Conservation (phyloP, 1,140 invertebrate genomes). For the Cyrtorhinus lividipennis region DNA sequence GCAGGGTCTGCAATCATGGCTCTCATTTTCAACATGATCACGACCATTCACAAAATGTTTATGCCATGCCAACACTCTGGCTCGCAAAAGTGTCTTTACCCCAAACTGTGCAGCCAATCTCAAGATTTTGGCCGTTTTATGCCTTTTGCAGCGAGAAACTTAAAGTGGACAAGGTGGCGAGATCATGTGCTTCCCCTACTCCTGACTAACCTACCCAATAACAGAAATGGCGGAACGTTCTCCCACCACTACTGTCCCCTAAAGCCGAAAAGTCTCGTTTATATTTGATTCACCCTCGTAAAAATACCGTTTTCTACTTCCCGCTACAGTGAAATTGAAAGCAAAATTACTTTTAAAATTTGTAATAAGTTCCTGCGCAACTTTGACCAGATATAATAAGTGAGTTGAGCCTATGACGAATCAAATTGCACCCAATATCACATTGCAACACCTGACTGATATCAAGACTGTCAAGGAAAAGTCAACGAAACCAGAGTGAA, state of each 20-base stretch:
- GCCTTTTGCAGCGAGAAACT: background rate
- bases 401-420: too few species aligned
- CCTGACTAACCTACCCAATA: background rate
- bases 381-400: too few species aligned
- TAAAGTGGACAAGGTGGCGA: background rate
- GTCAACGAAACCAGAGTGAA: too few species aligned
- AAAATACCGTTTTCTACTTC: background rate
- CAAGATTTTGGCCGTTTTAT: background rate
- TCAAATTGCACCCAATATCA: too few species aligned
- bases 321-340: too few species aligned
- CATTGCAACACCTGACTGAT: too few species aligned
- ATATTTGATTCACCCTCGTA: conserved; percentile 10
- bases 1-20: background rate
- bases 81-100: background rate
- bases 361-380: too few species aligned
- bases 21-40: background rate
- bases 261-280: background rate
- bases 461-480: too few species aligned
- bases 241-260: conserved; percentile 28
- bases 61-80: background rate
- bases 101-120: conserved; percentile 29
- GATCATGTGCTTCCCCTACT: background rate
- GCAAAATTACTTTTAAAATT: too few species aligned
- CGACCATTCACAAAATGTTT: conserved; percentile 2
- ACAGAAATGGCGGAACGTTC: conserved; percentile 25